Conservation (phyloP, 2,113 vertebrate genomes). For the Fregata magnificens region DNA sequence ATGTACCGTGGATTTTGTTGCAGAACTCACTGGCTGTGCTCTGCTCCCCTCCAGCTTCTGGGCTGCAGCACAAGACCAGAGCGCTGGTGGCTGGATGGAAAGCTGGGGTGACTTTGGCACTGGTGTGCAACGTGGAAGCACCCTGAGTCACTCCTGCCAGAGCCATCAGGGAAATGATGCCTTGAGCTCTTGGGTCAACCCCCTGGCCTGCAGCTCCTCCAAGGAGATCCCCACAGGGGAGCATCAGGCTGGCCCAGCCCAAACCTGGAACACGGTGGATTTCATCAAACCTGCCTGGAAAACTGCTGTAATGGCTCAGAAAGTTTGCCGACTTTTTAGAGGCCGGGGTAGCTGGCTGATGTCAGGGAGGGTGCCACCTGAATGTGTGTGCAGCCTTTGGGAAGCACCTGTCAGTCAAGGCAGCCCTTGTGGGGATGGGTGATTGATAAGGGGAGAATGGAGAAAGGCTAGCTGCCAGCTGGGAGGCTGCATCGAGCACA, state of each 20-base stretch:
- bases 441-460: neutral
- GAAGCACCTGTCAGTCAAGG: neutral
- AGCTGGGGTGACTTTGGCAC: neutral
- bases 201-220: neutral
- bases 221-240: neutral
- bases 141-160: fast-evolving
- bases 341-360: neutral
- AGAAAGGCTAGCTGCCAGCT: neutral
- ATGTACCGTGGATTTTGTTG: neutral
- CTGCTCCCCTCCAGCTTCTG: neutral
- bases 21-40: neutral
- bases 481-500: neutral
- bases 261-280: neutral
- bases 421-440: neutral
- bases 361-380: neutral
- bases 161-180: fast-evolving
- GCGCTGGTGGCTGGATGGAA: neutral
- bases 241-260: neutral
- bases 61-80: neutral
- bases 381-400: neutral
- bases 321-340: neutral
- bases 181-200: fast-evolving
- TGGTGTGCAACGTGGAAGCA: fast-evolving
- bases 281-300: neutral
- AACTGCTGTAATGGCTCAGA: neutral